These are phyloP conservation scores for Phenacoccus solenopsis DNA, from an alignment of 1,140 invertebrate genomes.

Conservation along the genomic window DNA sequence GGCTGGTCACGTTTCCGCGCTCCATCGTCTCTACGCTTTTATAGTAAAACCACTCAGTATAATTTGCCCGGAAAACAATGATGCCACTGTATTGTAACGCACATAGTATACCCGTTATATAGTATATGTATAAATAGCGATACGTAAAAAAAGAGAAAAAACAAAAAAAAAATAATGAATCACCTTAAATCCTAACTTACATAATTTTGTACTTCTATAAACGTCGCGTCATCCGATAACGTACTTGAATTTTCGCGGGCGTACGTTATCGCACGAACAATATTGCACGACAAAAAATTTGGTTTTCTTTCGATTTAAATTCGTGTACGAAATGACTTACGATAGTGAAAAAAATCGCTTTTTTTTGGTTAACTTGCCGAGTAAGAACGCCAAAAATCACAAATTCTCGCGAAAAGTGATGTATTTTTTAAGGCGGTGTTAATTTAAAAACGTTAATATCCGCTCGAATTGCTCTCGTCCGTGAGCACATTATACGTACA, in stretches of 20 bases:
- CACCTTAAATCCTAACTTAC: neutral
- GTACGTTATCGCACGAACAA: neutral
- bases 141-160: neutral
- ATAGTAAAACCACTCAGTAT: too few species aligned
- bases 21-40: too few species aligned
- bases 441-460: too few species aligned
- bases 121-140: neutral
- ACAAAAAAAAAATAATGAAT: neutral
- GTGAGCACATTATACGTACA: too few species aligned
- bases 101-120: neutral
- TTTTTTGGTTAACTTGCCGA: too few species aligned
- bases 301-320: neutral
- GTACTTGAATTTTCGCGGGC: neutral
- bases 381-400: too few species aligned
- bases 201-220: conserved; percentile 6
- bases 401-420: too few species aligned
- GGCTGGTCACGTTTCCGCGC: neutral
- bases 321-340: too few species aligned
- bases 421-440: too few species aligned
- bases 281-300: neutral
- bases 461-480: too few species aligned
- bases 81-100: neutral
- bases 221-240: neutral
- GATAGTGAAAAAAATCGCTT: too few species aligned
- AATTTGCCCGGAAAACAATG: too few species aligned